Base-by-base conservation (phyloP, 2,888 invertebrate genomes). In the Volucella zonaria region DNA sequence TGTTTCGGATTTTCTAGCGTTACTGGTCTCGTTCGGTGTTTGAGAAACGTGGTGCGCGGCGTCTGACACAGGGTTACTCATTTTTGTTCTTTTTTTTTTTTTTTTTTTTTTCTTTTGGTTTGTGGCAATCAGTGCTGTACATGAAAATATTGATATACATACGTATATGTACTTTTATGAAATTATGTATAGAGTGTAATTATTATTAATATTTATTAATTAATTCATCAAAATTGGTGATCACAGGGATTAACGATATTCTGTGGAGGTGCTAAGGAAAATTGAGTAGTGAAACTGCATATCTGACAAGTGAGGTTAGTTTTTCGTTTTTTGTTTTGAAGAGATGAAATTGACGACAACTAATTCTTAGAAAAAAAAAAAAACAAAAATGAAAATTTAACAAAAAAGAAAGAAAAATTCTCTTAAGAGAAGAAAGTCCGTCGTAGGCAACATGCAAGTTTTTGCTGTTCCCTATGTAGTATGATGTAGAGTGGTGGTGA, bases 1-100 rank as follows among this genome's bases (percentile, higher is more conserved):
- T 66, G 80, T 40, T 86, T 86, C 77, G 82, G 82, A 77, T 82
- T 86, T 86, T 82, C 82, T 86, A 82, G 82, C 85, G 77, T 82
- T 86, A 82, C 82, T 86, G 82, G 68, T 86, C 77, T 81, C 52
- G 66, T 79, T 66, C 67, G 67, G 67, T 73, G 62, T 76, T 81
- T 85, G 58, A 6, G 67, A 85, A 85, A 85, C 85, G 85, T 85
- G 81, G 81, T 81, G 81, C 80, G 61, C 76, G 75, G 66, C 67
- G 62, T 80, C 70, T 71, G 61, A 71, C 68, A 73, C 67, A 81
- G 85, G 47, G 76, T 81, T 80, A 71, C 67, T 49, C 45, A 47
- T 18, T 80, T 68, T 56, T 45, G 45, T n/a, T 56, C 43, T 10
- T 14, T 51, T 18, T 1, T 1, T 52, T n/a, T 56, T 54, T 10